phyloP scores from a whole-genome alignment of 2,113 vertebrate genomes.

The Rissa tridactyla region DNA sequence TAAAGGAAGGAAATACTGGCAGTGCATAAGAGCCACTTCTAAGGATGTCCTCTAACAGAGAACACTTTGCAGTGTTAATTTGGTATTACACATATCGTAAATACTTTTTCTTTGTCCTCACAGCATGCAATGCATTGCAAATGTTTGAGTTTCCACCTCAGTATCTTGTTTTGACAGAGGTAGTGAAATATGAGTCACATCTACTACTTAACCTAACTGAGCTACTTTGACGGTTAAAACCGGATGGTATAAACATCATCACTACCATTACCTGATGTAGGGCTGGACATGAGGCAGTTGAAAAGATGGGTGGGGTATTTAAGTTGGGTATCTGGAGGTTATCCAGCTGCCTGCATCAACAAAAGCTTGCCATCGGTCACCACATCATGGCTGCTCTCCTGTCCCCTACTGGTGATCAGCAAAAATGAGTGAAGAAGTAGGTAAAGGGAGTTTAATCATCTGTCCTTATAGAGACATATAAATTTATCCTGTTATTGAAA shows the following conservation, averaged over 20 bases:
- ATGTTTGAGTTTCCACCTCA: not conserved
- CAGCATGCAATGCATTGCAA: not conserved
- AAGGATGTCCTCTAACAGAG: not conserved
- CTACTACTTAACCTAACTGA: not conserved
- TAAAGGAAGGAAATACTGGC: not conserved
- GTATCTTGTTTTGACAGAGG: not conserved
- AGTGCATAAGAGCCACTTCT: not conserved
- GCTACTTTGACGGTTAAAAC: not conserved
- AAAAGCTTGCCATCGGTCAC: rapidly evolving
- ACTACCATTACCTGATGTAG: not conserved
- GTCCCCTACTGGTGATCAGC: not conserved
- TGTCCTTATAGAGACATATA: not conserved
- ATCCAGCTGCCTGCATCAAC: not conserved
- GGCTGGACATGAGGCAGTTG: not conserved
- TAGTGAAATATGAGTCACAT: not conserved
- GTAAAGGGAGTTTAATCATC: not conserved
- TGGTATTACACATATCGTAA: not conserved
- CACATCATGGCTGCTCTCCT: not conserved
- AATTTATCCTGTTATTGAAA: not conserved
- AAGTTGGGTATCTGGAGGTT: not conserved
- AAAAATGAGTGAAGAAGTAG: not conserved
- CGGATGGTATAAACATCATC: not conserved
- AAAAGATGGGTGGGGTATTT: not conserved
- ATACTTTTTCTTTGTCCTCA: not conserved
- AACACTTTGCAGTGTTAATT: not conserved